Base-by-base conservation (phyloP, 2,797 vertebrate genomes). In the Scolopax bukidnonensis region DNA sequence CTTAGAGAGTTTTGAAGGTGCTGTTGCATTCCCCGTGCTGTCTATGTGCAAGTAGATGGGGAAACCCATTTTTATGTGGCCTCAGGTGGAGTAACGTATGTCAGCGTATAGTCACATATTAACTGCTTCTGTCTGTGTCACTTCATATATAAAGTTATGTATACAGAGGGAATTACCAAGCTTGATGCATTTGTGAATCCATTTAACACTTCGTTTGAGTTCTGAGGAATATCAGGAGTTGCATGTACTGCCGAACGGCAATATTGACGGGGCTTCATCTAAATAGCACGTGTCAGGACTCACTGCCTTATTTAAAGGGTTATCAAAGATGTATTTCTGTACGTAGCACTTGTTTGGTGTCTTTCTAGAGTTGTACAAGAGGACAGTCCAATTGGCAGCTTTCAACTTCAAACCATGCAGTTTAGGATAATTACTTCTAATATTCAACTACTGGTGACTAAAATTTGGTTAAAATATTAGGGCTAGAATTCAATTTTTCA, bases 401-500 rank as follows among this genome's bases (percentile, higher is more conserved):
- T 69, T 73, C 41, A 17, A 63, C 50, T 79, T 69, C 43, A 68
- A 79, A 74, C 54, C 17, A 32, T 27, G 43, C 41, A 56, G 20
- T 74, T 84, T 51, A 88, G 61, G 61, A 87, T 54, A 87, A 84
- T 50, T 79, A 51, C 43, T 87, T 91, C 67, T 59, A 93, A 93
- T 95, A 70, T 74, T 93, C 51, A 79, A 45, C 70, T 92, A 12
- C 80, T 50, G 21, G 81, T 59, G 89, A 73, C 87, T 90, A 87
- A 92, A 77, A 75, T 77, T 63, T 73, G 57, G 61, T 73, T 91
- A 45, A 33, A 76, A 50, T 89, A 60, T 16, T 68, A 87, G n/a
- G 38, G 60, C 75, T 91, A 77, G 89, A 88, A 71, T 91, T 96
- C 64, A 80, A 48, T 69, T 80, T 80, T 76, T 61, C 78, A 69